Evolutionary conservation across 1,140 invertebrate species (phyloP).

Genomic region (Hypsibius dujardini): DNA sequence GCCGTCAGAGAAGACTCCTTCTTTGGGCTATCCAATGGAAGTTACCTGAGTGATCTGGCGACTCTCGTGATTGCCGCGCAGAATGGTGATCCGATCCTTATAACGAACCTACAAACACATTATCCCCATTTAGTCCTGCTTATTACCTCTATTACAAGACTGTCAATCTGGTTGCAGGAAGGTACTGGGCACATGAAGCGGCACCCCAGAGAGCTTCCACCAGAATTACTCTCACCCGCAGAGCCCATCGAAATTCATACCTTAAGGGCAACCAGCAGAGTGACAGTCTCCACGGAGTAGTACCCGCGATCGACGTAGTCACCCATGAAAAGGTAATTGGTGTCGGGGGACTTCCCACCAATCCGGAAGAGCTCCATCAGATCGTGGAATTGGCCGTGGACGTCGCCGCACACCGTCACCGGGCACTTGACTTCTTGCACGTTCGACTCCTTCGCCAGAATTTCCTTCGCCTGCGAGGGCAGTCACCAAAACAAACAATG

Average conservation of each 20-base stretch:
- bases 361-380: conserved; percentile 98
- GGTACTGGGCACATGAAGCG: conserved; percentile 17
- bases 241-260: conserved; percentile 36
- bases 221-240: neutral
- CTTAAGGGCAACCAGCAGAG: conserved; percentile 90
- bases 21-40: no score
- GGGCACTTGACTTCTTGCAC: conserved; percentile 99
- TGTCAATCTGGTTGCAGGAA: neutral
- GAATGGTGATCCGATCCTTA: conserved; percentile 94
- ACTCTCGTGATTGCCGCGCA: conserved; percentile 97
- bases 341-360: conserved; percentile 94
- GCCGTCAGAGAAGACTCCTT: no score
- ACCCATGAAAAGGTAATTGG: conserved; percentile 99
- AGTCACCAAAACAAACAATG: no score
- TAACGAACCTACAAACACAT: conserved; percentile 58
- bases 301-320: conserved; percentile 99
- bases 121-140: no score
- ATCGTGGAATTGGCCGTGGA: conserved; percentile 99
- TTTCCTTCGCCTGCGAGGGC: conserved; percentile 80
- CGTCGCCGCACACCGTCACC: conserved; percentile 97
- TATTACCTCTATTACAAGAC: no score
- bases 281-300: conserved; percentile 98
- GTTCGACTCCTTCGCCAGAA: conserved; percentile 93
- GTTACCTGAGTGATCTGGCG: conserved; percentile 85
- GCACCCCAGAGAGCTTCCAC: neutral